Evolutionary conservation across 2,797 vertebrate genomes (phyloP).

Genomic region (Bufotes viridis): DNA sequence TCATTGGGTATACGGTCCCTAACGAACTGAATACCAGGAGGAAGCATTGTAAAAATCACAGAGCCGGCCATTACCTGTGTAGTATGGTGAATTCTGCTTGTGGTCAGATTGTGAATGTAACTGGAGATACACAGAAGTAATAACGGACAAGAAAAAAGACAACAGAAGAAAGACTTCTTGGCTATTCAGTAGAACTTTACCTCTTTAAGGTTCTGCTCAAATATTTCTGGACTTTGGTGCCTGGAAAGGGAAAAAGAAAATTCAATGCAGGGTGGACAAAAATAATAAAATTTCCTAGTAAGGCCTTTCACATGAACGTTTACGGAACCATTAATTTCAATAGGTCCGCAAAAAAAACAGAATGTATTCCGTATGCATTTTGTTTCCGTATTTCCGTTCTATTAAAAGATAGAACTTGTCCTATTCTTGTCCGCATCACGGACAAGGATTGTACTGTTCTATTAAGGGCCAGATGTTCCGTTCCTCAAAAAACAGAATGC

Average conservation of each 20-base stretch:
- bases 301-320: no score
- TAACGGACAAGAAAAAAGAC: not conserved
- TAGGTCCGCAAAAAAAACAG: no score
- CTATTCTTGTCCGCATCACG: no score
- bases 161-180: not conserved
- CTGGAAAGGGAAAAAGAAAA: slow-evolving; percentile 29
- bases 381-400: no score
- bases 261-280: not conserved
- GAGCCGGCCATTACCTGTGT: not conserved
- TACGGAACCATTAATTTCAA: no score
- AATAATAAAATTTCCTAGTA: not conserved
- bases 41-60: not conserved
- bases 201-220: slow-evolving; percentile 55
- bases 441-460: no score
- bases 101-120: not conserved
- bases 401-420: no score
- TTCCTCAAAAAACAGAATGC: no score
- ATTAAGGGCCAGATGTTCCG: no score
- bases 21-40: not conserved
- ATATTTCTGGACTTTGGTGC: slow-evolving; percentile 57
- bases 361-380: no score
- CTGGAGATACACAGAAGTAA: not conserved
- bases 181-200: not conserved
- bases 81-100: not conserved
- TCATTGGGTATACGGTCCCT: not conserved